Percentiles rank a stretch among this genome's conserved stretches.
Conservation (phyloP, 2,113 vertebrate species). For the Gulo gulo region DNA sequence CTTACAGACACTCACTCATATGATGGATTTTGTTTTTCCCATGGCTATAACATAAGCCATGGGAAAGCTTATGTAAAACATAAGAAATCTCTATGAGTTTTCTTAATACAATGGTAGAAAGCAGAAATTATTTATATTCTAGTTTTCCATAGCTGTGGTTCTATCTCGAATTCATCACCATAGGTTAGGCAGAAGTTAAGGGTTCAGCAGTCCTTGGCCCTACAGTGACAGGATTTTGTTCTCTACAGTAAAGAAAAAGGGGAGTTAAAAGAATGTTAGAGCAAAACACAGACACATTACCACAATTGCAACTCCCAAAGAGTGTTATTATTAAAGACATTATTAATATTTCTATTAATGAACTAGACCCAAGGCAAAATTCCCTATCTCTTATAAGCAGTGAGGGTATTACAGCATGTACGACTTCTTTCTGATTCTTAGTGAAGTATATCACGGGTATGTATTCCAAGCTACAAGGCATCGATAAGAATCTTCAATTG, state of each 20-base stretch:
- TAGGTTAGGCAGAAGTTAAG: neutral
- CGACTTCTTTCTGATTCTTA: neutral
- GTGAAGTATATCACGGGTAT: neutral
- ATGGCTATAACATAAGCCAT: conserved; percentile 13
- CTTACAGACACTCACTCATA: conserved; percentile 66
- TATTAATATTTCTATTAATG: neutral
- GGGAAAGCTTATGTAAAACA: no score
- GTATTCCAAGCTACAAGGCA: neutral
- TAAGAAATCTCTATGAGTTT: conserved; percentile 30
- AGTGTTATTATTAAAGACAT: neutral
- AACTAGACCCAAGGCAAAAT: neutral
- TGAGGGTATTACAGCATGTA: neutral
- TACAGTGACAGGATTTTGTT: neutral
- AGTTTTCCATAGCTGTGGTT: neutral
- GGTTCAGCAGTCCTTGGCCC: neutral
- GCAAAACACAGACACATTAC: neutral
- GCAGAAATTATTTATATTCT: neutral
- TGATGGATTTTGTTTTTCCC: conserved; percentile 60
- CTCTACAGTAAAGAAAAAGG: neutral
- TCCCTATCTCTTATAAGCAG: fast-evolving
- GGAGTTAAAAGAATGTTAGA: neutral
- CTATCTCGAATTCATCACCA: neutral
- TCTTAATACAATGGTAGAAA: conserved; percentile 41
- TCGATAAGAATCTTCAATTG: neutral
- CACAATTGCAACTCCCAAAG: neutral